phyloP scores from a whole-genome alignment of 2,113 vertebrate genomes.

The Brachypteracias leptosomus region DNA sequence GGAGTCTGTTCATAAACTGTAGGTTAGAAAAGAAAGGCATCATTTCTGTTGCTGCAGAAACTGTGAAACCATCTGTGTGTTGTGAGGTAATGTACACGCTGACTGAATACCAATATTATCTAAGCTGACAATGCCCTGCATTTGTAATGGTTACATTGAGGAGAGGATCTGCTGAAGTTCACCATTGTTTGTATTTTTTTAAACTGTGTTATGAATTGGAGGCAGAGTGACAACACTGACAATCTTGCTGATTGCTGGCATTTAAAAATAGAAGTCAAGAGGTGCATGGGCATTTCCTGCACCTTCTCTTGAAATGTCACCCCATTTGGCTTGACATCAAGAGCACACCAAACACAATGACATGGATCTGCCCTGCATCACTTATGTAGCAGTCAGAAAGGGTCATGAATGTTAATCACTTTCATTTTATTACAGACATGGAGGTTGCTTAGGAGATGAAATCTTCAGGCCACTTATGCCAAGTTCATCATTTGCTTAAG shows the following conservation, averaged over 20 bases:
- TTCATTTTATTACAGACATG: background rate
- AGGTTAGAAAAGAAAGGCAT: background rate
- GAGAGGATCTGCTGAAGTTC: background rate
- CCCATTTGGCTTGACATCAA: fast-evolving
- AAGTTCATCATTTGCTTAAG: background rate
- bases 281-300: background rate
- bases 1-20: background rate
- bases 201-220: background rate
- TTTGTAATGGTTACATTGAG: background rate
- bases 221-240: background rate
- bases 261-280: background rate
- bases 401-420: fast-evolving
- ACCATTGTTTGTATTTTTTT: background rate
- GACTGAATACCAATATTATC: background rate
- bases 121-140: background rate
- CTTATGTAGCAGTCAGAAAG: background rate
- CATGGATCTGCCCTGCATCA: background rate
- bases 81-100: background rate
- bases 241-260: background rate
- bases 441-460: background rate
- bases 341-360: background rate
- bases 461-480: background rate
- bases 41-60: background rate
- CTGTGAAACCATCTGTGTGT: background rate
- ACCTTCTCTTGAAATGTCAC: background rate